These are phyloP conservation scores for Ophonus ardosiacus DNA, from an alignment of 2,888 invertebrate species.

Conservation along the genomic window DNA sequence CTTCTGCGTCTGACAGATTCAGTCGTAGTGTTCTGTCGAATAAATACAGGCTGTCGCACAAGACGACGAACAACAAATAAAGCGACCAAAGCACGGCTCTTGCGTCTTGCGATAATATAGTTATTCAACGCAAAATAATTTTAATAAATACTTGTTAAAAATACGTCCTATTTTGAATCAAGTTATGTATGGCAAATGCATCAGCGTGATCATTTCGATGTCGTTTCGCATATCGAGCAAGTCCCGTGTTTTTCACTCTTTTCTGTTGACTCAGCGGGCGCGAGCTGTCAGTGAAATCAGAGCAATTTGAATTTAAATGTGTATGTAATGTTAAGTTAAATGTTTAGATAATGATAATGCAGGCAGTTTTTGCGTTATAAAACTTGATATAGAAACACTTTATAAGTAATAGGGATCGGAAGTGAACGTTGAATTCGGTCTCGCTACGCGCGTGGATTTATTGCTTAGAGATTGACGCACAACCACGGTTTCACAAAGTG, in stretches of 20 bases:
- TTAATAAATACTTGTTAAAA: slow-evolving; percentile 22
- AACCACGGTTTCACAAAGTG: slow-evolving; percentile 52
- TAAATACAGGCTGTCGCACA: slow-evolving; percentile 32
- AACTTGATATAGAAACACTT: slow-evolving; percentile 55
- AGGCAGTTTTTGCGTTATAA: slow-evolving; percentile 52
- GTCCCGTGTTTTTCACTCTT: slow-evolving; percentile 39
- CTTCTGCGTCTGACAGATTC: slow-evolving; percentile 33
- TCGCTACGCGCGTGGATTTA: slow-evolving; percentile 60
- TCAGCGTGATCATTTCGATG: slow-evolving; percentile 28
- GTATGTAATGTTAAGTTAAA: slow-evolving; percentile 25
- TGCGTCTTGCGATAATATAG: slow-evolving; percentile 40
- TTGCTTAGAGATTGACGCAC: slow-evolving; percentile 62
- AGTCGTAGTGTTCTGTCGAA: slow-evolving; percentile 43
- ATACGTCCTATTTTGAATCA: slow-evolving; percentile 23
- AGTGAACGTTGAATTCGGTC: slow-evolving; percentile 46
- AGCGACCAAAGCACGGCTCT: slow-evolving; percentile 52
- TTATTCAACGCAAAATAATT: slow-evolving; percentile 42
- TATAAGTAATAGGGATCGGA: slow-evolving; percentile 50
- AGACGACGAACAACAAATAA: slow-evolving; percentile 56
- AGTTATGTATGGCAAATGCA: slow-evolving; percentile 28
- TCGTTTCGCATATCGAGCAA: slow-evolving; percentile 33
- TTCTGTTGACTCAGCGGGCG: slow-evolving; percentile 21
- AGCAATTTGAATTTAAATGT: slow-evolving; percentile 34
- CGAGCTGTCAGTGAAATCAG: slow-evolving; percentile 37
- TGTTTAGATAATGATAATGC: slow-evolving; percentile 33